Percentiles rank a stretch among this genome's conserved stretches.
These are phyloP conservation scores for Mesocentrotus franciscanus DNA, from an alignment of 53 echinoderm and acorn worm genomes.

Conservation along the genomic window DNA sequence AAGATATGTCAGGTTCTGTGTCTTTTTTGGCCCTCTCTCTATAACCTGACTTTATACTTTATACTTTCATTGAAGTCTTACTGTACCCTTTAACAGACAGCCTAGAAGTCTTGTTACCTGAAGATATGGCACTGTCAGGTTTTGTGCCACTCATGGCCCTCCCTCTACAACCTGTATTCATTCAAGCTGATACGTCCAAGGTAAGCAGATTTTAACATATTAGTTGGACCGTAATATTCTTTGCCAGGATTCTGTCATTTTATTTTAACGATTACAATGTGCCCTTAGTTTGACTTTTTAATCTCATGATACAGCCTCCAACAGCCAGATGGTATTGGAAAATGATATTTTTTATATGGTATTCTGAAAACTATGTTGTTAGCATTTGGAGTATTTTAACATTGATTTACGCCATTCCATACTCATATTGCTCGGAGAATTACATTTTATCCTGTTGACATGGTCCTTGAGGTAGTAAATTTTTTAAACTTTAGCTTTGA, in stretches of 20 bases:
- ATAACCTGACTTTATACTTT: neutral
- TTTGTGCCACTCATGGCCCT: constrained; percentile 89
- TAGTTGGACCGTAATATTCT: neutral
- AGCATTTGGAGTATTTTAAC: too few relatives aligned
- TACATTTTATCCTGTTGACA: too few relatives aligned
- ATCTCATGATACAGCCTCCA: too few relatives aligned
- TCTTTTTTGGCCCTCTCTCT: constrained; percentile 64
- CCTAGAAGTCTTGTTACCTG: constrained; percentile 85
- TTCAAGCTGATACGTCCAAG: constrained; percentile 83
- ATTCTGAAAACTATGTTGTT: too few relatives aligned
- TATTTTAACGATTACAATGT: neutral
- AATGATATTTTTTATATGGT: too few relatives aligned
- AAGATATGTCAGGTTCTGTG: constrained; percentile 82
- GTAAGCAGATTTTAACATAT: constrained; percentile 54
- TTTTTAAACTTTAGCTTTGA: too few relatives aligned
- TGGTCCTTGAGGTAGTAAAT: too few relatives aligned
- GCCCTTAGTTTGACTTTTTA: neutral
- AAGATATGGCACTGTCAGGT: constrained; percentile 88
- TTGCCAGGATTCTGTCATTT: neutral
- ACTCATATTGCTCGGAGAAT: too few relatives aligned
- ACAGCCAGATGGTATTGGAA: too few relatives aligned
- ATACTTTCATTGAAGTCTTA: neutral
- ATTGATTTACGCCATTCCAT: too few relatives aligned
- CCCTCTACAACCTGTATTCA: constrained; percentile 88
- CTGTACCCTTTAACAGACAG: constrained; percentile 64